Base-by-base conservation (phyloP, 1,140 invertebrate genomes). In the Aphidius gifuensis region DNA sequence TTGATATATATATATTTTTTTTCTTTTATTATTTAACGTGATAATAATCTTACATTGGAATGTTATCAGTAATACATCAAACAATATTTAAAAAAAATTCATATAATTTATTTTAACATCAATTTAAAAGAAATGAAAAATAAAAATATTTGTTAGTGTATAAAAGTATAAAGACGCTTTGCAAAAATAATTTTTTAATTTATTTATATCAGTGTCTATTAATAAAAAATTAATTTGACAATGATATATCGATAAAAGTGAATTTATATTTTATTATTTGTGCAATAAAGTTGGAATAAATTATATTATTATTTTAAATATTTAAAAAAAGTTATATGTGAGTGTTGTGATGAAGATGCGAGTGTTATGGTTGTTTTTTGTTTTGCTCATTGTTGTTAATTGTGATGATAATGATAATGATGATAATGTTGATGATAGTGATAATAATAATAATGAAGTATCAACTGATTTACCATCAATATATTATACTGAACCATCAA, bases 401-500 rank as follows among this genome's bases (percentile, higher is more conserved):
- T 6, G 11, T 65, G 58, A 43, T 46, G 9, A 62, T 64, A 7
- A 38, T 57, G n/a, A 39, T 16, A 16, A 16, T 16, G 16, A 16
- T 16, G 16, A 16, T 11, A 43, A 60, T 7, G 45, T 44, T 32
- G 23, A 32, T 32, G 23, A 32, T 32, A 1, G 0, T 9, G 57
- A 51, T 43, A 21, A 44, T 40, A 16, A 58, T 5, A 61, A 64
- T 46, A 56, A 62, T 39, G 70, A 74, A n/a, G 57, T 69, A 6
- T 68, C 71, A 44, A 73, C 68, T 6, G 70, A 74, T 43, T 58
- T 66, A 9, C 64, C 71, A n/a, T 72, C 73, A 6, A 80, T 81
- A 66, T 77, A 80, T 66, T 81, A 81, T 40, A 79, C 80, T 5
- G 78, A 81, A 58, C 77, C 79, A 8, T 6, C 42, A 8, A 66